phyloP scores from a whole-genome alignment of 2,113 vertebrate genomes.

The Tachysurus fulvidraco region DNA sequence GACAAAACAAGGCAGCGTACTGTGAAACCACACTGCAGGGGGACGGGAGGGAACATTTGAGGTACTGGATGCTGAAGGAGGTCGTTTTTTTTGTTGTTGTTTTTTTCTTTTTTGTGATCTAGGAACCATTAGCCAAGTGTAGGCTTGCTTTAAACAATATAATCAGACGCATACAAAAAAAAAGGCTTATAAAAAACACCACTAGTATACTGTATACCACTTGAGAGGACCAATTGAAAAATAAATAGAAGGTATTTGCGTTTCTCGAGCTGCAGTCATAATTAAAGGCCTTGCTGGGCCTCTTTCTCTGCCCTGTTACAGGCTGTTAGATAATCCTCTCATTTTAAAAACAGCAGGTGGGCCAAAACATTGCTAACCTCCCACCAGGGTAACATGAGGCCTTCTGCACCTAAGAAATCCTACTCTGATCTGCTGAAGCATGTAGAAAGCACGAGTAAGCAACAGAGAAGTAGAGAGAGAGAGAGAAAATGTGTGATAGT shows the following conservation, averaged over 20 bases:
- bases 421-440: conserved; percentile 52
- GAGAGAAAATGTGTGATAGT: conserved; percentile 36
- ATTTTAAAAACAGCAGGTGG: conserved; percentile 74
- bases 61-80: conserved; percentile 40
- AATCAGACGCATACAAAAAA: conserved; percentile 23
- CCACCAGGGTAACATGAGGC: conserved; percentile 48
- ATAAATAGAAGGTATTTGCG: conserved; percentile 29
- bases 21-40: conserved; percentile 44
- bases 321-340: conserved; percentile 64
- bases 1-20: conserved; percentile 40
- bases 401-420: conserved; percentile 51
- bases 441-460: conserved; percentile 11
- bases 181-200: conserved; percentile 36
- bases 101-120: conserved; percentile 18
- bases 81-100: background rate
- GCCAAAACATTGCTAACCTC: conserved; percentile 60
- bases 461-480: background rate
- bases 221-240: conserved; percentile 37
- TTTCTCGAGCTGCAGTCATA: conserved; percentile 33
- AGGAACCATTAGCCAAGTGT: conserved; percentile 28
- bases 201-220: conserved; percentile 31
- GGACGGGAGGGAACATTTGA: conserved; percentile 31
- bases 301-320: conserved; percentile 45
- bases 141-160: conserved; percentile 38
- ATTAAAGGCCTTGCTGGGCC: conserved; percentile 50